phyloP scores from a whole-genome alignment of 2,797 vertebrate genomes.

The Amphiprion clarkii region DNA sequence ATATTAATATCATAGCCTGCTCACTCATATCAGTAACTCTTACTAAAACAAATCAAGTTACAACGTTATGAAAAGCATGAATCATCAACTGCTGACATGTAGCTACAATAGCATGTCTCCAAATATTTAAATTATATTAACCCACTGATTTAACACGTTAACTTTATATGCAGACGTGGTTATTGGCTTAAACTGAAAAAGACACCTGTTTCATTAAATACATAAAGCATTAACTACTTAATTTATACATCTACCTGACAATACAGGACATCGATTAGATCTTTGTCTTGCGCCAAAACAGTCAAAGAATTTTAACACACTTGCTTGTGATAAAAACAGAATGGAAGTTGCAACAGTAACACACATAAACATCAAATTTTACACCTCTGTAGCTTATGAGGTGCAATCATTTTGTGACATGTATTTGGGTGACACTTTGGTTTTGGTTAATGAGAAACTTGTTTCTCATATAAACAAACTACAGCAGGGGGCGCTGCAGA shows the following conservation, averaged over 20 bases:
- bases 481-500: neutral
- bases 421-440: too few species aligned
- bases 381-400: neutral
- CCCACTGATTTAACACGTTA: rapidly evolving
- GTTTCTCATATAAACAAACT: neutral
- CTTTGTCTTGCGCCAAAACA: neutral
- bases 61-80: neutral
- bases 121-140: neutral
- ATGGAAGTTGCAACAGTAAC: neutral
- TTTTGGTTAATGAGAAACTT: neutral
- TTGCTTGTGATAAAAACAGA: neutral
- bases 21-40: neutral
- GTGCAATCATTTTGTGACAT: neutral
- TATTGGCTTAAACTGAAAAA: neutral
- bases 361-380: neutral
- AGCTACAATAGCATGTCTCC: neutral
- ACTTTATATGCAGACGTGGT: neutral
- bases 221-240: neutral
- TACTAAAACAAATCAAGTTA: neutral
- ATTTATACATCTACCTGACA: neutral
- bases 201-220: neutral
- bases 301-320: neutral
- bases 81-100: neutral
- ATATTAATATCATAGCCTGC: conserved; percentile 1
- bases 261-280: neutral